A percentile compares a stretch with the other conserved stretches of the same genome.
These are phyloP conservation scores for Zoroaster sp. DNA, from an alignment of 53 echinoderm and acorn worm species.

Conservation along the genomic window DNA sequence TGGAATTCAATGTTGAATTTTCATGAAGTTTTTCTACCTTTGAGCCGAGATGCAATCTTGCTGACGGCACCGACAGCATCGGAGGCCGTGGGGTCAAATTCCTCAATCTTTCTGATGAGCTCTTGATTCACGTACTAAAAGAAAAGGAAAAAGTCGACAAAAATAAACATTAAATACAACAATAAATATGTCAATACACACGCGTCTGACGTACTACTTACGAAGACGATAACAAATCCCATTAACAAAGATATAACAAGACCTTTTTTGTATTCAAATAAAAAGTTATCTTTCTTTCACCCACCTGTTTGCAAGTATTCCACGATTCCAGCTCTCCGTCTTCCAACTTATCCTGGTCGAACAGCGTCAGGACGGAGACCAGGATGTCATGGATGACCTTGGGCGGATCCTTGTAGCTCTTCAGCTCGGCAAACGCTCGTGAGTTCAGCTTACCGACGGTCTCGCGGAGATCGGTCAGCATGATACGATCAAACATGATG, in stretches of 20 bases:
- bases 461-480: conserved; percentile 92
- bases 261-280: too few species aligned
- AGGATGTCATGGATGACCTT: conserved; percentile 97
- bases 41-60: conserved; percentile 73
- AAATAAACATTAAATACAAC: not conserved
- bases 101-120: conserved; percentile 91
- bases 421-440: conserved; percentile 92
- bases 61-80: conserved; percentile 64
- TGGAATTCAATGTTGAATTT: too few species aligned
- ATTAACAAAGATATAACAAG: too few species aligned
- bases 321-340: conserved; percentile 88
- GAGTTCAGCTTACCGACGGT: conserved; percentile 94
- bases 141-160: not conserved
- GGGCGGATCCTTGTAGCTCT: conserved; percentile 99
- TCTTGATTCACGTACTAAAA: conserved; percentile 85
- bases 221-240: too few species aligned
- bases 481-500: conserved; percentile 99
- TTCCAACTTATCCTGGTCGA: conserved; percentile 82
- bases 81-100: conserved; percentile 95
- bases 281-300: not conserved
- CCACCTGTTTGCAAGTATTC: conserved; percentile 97
- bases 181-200: not conserved
- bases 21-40: conserved; percentile 85
- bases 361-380: conserved; percentile 86
- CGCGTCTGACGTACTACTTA: too few species aligned